Conservation (phyloP, 2,888 invertebrate species). For the Metacarcinus magister region DNA sequence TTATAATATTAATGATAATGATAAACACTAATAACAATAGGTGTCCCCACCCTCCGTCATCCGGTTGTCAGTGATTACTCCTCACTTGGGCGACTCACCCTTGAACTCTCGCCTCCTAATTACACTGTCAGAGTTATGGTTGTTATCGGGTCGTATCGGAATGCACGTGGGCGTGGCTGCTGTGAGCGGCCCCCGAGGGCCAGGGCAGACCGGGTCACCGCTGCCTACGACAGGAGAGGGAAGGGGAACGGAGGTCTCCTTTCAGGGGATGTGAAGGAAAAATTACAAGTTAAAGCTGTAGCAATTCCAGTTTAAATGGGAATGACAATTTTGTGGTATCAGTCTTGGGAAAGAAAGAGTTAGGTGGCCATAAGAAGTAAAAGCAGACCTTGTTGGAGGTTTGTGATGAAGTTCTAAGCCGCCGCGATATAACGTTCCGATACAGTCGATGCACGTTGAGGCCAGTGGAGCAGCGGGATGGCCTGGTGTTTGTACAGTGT, state of each 20-base stretch:
- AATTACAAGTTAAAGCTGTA: not conserved
- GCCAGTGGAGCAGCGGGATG: not conserved
- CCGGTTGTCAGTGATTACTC: not conserved
- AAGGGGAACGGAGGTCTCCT: not conserved
- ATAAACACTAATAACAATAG: not conserved
- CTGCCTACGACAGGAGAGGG: conserved; percentile 52
- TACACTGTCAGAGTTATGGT: conserved; percentile 70
- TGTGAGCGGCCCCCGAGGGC: conserved; percentile 69
- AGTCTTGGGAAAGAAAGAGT: not conserved
- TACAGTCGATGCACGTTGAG: not conserved
- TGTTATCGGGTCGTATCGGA: conserved; percentile 77
- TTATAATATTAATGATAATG: not conserved
- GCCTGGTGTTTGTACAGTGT: not conserved
- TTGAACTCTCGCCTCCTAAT: conserved; percentile 68
- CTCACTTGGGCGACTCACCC: conserved; percentile 61
- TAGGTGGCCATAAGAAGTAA: not conserved
- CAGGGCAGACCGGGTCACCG: conserved; percentile 74
- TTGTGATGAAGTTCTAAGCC: not conserved
- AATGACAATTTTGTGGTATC: not conserved
- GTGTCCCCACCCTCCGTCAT: not conserved
- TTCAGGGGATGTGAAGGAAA: not conserved
- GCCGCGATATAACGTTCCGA: not conserved
- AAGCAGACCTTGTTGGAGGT: not conserved
- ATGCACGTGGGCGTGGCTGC: conserved; percentile 78
- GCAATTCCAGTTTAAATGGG: not conserved